These are phyloP conservation scores for Poecilobothrus nobilitatus DNA, from an alignment of 2,888 invertebrate species.

Conservation along the genomic window DNA sequence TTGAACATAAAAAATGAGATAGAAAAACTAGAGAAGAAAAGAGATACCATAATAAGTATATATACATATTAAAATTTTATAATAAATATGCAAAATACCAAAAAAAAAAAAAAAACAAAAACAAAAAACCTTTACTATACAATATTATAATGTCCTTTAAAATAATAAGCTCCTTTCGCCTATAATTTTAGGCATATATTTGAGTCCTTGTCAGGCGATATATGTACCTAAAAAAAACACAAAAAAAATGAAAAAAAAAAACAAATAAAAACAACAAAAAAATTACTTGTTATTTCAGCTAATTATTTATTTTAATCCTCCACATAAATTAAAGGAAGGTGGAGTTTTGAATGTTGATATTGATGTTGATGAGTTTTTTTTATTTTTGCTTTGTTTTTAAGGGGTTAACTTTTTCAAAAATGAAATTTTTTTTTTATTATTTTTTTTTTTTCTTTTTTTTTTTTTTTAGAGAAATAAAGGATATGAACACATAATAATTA, in stretches of 20 bases:
- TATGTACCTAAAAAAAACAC: background rate
- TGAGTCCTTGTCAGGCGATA: background rate
- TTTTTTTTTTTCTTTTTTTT: too few species aligned
- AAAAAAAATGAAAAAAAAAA: background rate
- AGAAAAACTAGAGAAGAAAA: too few species aligned
- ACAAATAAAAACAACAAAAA: background rate
- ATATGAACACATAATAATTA: background rate
- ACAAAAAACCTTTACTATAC: too few species aligned
- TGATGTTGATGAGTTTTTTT: background rate
- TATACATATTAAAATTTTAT: too few species aligned
- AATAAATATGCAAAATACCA: too few species aligned
- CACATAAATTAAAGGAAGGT: background rate
- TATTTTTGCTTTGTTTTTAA: background rate
- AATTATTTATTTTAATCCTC: conserved; percentile 1
- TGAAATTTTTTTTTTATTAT: background rate
- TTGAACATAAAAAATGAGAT: too few species aligned
- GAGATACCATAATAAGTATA: too few species aligned
- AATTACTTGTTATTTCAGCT: background rate
- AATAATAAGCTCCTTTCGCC: background rate
- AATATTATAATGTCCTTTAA: background rate
- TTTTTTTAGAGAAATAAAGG: background rate
- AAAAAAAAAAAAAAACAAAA: too few species aligned
- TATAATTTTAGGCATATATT: background rate
- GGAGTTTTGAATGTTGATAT: background rate
- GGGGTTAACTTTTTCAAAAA: background rate